A percentile compares a stretch with the other conserved stretches of the same genome.
These are phyloP conservation scores for Poeciliopsis infans DNA, from an alignment of 2,797 vertebrate species.

Conservation along the genomic window DNA sequence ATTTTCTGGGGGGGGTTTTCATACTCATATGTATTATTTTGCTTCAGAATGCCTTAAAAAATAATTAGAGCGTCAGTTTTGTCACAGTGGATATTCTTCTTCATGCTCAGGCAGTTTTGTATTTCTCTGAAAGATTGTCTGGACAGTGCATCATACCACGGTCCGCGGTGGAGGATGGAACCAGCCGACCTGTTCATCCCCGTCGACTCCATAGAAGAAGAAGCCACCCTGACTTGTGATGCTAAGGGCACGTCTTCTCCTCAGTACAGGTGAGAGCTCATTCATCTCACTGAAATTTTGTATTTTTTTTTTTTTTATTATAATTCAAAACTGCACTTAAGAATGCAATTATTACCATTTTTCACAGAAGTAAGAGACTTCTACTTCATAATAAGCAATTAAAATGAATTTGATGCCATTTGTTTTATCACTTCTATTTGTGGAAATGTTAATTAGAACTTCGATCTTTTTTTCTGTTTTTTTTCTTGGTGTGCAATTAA, in stretches of 20 bases:
- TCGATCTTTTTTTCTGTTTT: background rate
- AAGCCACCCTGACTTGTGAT: constrained; percentile 82
- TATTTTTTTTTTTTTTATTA: background rate
- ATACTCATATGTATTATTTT: background rate
- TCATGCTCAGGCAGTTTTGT: constrained; percentile 21
- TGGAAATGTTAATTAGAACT: background rate
- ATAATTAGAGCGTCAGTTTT: background rate
- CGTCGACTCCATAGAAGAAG: constrained; percentile 80
- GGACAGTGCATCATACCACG: constrained; percentile 79
- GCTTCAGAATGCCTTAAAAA: background rate
- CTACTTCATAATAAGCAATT: background rate
- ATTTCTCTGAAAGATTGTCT: constrained; percentile 71
- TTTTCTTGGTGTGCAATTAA: background rate
- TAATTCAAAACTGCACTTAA: background rate
- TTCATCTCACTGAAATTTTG: background rate
- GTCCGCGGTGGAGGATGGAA: constrained; percentile 84
- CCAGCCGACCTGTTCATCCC: constrained; percentile 83
- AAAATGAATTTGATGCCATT: background rate
- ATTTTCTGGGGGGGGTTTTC: background rate
- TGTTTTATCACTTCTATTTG: background rate
- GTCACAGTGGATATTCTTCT: background rate
- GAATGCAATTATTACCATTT: background rate
- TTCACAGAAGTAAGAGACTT: background rate
- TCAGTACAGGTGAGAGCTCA: constrained; percentile 77
- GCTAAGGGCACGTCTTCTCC: constrained; percentile 78